Percentiles rank a stretch among this genome's conserved stretches.
phyloP scores from a whole-genome alignment of 2,888 invertebrate genomes.

The Lydus trimaculatus region DNA sequence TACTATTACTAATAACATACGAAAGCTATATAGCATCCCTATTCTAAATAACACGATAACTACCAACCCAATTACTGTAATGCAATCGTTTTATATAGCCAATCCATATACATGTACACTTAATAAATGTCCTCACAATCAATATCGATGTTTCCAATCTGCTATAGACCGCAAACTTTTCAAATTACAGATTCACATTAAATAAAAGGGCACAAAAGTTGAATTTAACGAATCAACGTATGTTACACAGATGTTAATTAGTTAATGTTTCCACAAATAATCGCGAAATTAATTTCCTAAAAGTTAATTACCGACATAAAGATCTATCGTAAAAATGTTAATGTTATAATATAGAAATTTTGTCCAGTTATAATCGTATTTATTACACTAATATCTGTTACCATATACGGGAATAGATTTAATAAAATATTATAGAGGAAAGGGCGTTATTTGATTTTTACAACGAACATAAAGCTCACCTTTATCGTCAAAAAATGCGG shows the following conservation, averaged over 20 bases:
- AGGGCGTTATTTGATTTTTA: background rate
- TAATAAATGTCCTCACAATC: conserved; percentile 2
- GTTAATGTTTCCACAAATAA: background rate
- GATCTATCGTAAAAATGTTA: background rate
- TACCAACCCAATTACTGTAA: conserved; percentile 12
- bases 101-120: background rate
- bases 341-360: background rate
- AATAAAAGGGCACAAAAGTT: background rate
- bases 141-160: background rate
- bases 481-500: background rate
- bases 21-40: conserved; percentile 5
- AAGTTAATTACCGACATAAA: background rate
- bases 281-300: background rate
- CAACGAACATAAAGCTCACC: background rate
- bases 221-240: background rate
- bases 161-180: background rate
- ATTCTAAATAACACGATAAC: conserved; percentile 13
- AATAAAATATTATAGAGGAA: background rate
- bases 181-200: background rate
- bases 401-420: background rate
- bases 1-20: conserved; percentile 10
- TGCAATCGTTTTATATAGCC: conserved; percentile 7
- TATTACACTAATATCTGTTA: background rate
- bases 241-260: background rate
- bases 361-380: background rate